Base-by-base conservation (phyloP, 2,888 invertebrate genomes). In the Zaprionus bogoriensis region DNA sequence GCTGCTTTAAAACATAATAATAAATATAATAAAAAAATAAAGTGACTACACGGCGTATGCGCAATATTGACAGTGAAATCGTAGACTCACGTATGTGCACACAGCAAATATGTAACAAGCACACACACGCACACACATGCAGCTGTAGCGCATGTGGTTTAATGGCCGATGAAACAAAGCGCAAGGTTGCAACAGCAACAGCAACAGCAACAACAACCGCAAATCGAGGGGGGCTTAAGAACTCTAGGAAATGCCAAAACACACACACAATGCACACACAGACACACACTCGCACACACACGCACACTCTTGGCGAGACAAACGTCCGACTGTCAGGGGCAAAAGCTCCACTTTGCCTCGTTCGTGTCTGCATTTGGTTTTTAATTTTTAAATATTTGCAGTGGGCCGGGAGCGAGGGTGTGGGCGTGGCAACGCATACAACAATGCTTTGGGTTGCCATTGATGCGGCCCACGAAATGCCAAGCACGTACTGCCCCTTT, bases 51-150 rank as follows among this genome's bases (percentile, higher is more conserved):
- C 51, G 74, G 63, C 86, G 68, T 69, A 74, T 77, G 64, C 66
- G 79, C 68, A 76, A 83, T 84, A 87, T 83, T 87, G 83, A 87
- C 83, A 87, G 79, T 83, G 87, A 87, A 87, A 87, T 84, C 74
- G 76, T 77, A 76, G 68, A 64, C 63, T 50, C 55, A 60, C 53
- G 55, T 61, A 44, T 70, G 62, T 67, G 38, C 51, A 52, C 57
- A 59, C 42, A 53, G 17, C 61, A 72, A 72, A 73, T 66, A 59
- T 71, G 53, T 65, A 50, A 41, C 65, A 39, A 50, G n/a, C 28
- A 41, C 14, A 36, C 42, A 57, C 22, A 27, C 27, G 30, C 42
- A 23, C 4, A 28, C 20, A 23, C 19, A 48, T 32, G 38, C 10
- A 30, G 9, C 32, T 44, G 41, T 44, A n/a, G 25, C 41, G 19